A percentile compares a stretch with the other conserved stretches of the same genome.
Conservation (phyloP, 2,888 invertebrate genomes). For the Diadromus collaris region DNA sequence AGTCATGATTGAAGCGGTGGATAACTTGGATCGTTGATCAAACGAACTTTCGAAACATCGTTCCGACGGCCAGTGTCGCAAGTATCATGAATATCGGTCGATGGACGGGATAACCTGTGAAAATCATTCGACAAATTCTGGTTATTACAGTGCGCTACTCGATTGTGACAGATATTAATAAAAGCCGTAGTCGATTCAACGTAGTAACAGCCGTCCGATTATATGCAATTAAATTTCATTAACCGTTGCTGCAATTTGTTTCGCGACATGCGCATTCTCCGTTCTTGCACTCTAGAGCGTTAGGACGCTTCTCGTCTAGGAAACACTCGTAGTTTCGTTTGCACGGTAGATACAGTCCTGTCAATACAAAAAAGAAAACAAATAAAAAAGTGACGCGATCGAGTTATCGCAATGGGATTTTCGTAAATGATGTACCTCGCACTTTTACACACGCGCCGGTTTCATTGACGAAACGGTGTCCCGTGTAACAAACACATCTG, state of each 20-base stretch:
- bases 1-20: slow-evolving; percentile 2
- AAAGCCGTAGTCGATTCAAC: slow-evolving; percentile 24
- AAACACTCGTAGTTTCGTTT: slow-evolving; percentile 65
- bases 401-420: neutral
- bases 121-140: neutral
- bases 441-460: slow-evolving; percentile 64
- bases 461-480: slow-evolving; percentile 64
- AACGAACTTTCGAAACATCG: slow-evolving; percentile 10
- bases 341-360: slow-evolving; percentile 66
- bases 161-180: neutral
- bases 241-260: slow-evolving; percentile 66
- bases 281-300: slow-evolving; percentile 64
- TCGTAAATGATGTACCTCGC: slow-evolving; percentile 60
- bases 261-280: slow-evolving; percentile 64
- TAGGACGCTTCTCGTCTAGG: slow-evolving; percentile 37
- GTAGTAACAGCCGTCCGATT: neutral
- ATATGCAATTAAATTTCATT: slow-evolving; percentile 54
- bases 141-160: neutral
- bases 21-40: slow-evolving; percentile 16
- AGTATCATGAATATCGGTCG: slow-evolving; percentile 32
- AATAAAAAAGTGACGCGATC: neutral
- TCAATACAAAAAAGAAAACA: slow-evolving; percentile 14
- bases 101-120: slow-evolving; percentile 36
- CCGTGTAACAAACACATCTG: slow-evolving; percentile 65
- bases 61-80: slow-evolving; percentile 17